A percentile compares a stretch with the other conserved stretches of the same genome.
Evolutionary conservation across 2,797 vertebrate species (phyloP).

Genomic region (Rhinella marina): DNA sequence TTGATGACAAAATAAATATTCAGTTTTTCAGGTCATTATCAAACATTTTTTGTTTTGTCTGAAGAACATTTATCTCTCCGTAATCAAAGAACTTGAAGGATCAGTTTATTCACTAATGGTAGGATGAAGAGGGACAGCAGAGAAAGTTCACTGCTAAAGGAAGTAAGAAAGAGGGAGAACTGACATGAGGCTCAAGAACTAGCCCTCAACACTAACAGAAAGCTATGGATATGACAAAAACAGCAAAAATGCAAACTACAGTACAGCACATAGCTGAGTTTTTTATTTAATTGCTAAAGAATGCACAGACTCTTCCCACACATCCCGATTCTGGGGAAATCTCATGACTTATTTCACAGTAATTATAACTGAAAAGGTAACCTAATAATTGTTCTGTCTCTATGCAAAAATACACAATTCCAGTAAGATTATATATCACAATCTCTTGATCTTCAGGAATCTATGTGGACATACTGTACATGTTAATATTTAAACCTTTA

Average conservation of each 20-base stretch:
- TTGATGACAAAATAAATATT: background rate
- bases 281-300: slow-evolving; percentile 2
- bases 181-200: background rate
- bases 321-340: slow-evolving; percentile 1
- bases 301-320: slow-evolving; percentile 10
- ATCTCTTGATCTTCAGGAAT: background rate
- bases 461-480: background rate
- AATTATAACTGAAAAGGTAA: background rate
- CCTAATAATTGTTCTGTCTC: background rate
- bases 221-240: slow-evolving; percentile 27
- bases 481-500: background rate
- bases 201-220: slow-evolving; percentile 22
- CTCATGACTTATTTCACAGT: background rate
- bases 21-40: background rate
- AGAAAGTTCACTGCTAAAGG: slow-evolving; percentile 3
- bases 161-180: background rate
- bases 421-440: background rate
- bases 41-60: slow-evolving; percentile 8
- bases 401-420: background rate
- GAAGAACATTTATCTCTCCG: background rate
- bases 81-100: background rate
- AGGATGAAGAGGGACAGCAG: slow-evolving; percentile 2
- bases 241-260: slow-evolving; percentile 9
- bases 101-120: background rate
- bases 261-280: background rate